Evolutionary conservation across 2,888 invertebrate species (phyloP).

Genomic region (Aquatica leii): DNA sequence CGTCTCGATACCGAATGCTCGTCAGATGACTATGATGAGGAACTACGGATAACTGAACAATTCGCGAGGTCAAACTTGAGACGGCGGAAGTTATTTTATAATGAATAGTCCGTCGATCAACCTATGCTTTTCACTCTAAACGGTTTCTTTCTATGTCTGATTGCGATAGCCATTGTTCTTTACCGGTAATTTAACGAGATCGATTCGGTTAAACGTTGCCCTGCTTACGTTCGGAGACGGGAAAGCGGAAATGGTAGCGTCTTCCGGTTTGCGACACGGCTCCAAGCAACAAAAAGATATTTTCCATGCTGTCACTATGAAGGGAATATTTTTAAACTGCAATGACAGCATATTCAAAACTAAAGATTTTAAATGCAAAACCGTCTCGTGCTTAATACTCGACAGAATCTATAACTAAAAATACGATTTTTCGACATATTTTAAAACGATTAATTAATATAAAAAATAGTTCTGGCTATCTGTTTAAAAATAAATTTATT

Average conservation of each 20-base stretch:
- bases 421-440: no score
- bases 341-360: slow-evolving; percentile 23
- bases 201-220: slow-evolving; percentile 54
- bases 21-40: slow-evolving; percentile 51
- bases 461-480: no score
- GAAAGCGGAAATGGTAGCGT: slow-evolving; percentile 54
- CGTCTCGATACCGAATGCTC: slow-evolving; percentile 29
- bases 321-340: slow-evolving; percentile 26
- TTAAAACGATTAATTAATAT: no score
- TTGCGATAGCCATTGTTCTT: slow-evolving; percentile 54
- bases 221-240: slow-evolving; percentile 49
- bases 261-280: slow-evolving; percentile 50
- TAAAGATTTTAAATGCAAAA: slow-evolving; percentile 13
- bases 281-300: slow-evolving; percentile 41
- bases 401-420: no score
- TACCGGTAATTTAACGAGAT: slow-evolving; percentile 53
- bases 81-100: slow-evolving; percentile 56
- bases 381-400: no score
- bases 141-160: slow-evolving; percentile 50
- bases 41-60: slow-evolving; percentile 59
- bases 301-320: slow-evolving; percentile 33
- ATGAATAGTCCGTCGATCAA: slow-evolving; percentile 53
- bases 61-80: slow-evolving; percentile 55
- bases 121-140: slow-evolving; percentile 42
- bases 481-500: no score